Conservation (phyloP, 2,888 invertebrate genomes). For the Mythimna vitellina region DNA sequence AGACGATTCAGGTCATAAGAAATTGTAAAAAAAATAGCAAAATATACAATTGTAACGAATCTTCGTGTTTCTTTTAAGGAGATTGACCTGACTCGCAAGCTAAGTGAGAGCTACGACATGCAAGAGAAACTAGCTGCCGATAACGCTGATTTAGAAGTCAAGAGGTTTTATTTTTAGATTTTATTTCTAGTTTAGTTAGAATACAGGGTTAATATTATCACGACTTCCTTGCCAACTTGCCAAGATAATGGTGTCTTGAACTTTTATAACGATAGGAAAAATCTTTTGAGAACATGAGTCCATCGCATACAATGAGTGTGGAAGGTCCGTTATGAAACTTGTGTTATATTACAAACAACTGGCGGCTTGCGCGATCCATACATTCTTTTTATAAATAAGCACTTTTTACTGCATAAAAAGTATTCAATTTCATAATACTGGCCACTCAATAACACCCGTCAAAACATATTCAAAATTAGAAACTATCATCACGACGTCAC, state of each 20-base stretch:
- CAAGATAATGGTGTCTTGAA: neutral
- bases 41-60: constrained; percentile 59
- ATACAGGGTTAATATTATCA: neutral
- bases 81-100: constrained; percentile 88
- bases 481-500: constrained; percentile 44
- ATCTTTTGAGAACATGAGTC: neutral
- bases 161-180: constrained; percentile 84
- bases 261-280: neutral
- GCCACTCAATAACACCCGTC: constrained; percentile 3
- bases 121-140: constrained; percentile 92
- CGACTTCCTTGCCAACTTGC: neutral
- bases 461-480: constrained; percentile 51
- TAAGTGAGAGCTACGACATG: constrained; percentile 92
- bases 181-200: constrained; percentile 18
- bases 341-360: no score
- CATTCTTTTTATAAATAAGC: neutral
- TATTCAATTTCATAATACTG: constrained; percentile 4
- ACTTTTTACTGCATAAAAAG: constrained; percentile 1
- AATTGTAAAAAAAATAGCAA: constrained; percentile 33
- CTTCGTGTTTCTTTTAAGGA: constrained; percentile 77
- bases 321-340: neutral
- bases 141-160: constrained; percentile 92
- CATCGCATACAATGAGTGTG: neutral
- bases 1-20: constrained; percentile 23
- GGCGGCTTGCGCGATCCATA: no score